A percentile compares a stretch with the other conserved stretches of the same genome.
Evolutionary conservation across 2,888 invertebrate species (phyloP).

Genomic region (Glaucopsyche alexis): DNA sequence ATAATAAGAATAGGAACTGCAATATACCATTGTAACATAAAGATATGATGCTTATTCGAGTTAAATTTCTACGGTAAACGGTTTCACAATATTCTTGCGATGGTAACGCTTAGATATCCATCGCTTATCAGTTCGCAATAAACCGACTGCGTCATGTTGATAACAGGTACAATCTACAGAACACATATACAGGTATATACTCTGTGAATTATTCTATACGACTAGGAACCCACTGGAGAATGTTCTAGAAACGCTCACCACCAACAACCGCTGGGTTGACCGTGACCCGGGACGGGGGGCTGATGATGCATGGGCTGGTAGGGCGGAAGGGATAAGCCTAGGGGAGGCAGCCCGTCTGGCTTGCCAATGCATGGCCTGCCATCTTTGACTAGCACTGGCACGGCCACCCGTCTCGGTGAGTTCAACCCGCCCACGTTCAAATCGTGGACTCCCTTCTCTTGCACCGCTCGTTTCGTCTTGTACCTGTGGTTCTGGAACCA

Average conservation of each 20-base stretch:
- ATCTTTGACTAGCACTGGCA: conserved; percentile 95
- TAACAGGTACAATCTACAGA: conserved; percentile 40
- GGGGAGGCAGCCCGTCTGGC: conserved; percentile 73
- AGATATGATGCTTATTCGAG: conserved; percentile 28
- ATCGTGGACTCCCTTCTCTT: conserved; percentile 91
- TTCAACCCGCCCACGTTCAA: conserved; percentile 84
- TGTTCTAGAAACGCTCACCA: conserved; percentile 61
- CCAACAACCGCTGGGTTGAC: conserved; percentile 75
- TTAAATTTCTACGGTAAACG: conserved; percentile 2
- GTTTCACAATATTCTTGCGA: conserved; percentile 37
- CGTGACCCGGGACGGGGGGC: conserved; percentile 61
- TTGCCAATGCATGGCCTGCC: conserved; percentile 92
- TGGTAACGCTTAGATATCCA: conserved; percentile 41
- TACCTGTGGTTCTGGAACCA: conserved; percentile 99
- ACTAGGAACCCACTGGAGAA: conserved; percentile 34
- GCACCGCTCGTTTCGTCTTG: conserved; percentile 98
- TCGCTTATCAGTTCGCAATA: conserved; percentile 43
- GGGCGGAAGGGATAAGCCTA: conserved; percentile 74
- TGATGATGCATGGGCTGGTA: conserved; percentile 72
- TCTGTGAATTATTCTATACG: conserved; percentile 24
- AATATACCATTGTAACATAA: conserved; percentile 38
- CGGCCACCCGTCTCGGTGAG: conserved; percentile 94
- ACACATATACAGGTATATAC: conserved; percentile 37
- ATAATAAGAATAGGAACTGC: conserved; percentile 36
- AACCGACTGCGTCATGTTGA: conserved; percentile 44